These are phyloP conservation scores for Melanotaenia maccullochi DNA, from an alignment of 2,797 vertebrate species.

Conservation along the genomic window DNA sequence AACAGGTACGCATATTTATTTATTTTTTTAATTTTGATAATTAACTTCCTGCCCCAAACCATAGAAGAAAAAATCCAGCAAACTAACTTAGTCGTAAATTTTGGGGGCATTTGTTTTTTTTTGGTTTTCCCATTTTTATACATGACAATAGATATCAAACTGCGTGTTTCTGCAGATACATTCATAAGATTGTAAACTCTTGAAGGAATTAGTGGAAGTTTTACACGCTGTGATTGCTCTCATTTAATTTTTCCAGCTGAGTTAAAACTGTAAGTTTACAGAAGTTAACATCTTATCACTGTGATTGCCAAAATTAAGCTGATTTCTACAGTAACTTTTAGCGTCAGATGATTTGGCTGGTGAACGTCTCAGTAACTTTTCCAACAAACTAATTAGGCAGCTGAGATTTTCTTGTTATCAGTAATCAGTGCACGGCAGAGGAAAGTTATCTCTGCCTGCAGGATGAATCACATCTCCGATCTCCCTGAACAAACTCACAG, in stretches of 20 bases:
- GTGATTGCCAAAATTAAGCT: not conserved
- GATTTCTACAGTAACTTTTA: not conserved
- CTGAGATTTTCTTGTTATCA: constrained; percentile 28
- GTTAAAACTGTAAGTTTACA: not conserved
- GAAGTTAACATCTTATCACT: not conserved
- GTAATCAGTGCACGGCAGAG: constrained; percentile 16
- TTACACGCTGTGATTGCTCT: not conserved
- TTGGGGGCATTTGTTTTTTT: not conserved
- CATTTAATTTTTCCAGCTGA: not conserved
- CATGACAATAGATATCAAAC: not conserved
- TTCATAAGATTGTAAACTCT: not conserved
- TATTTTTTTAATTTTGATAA: not conserved
- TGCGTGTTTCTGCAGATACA: not conserved
- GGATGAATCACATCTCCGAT: constrained; percentile 38
- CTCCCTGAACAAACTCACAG: constrained; percentile 31
- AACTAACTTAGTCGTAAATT: not conserved
- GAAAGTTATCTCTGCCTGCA: constrained; percentile 37
- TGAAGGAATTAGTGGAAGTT: not conserved
- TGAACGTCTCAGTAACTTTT: constrained; percentile 2
- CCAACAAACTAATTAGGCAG: constrained; percentile 15
- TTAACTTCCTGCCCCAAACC: not conserved
- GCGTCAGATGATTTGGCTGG: too few species aligned
- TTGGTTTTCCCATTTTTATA: not conserved
- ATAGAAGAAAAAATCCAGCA: too few species aligned
- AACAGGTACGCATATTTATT: constrained; percentile 84